A percentile compares a stretch with the other conserved stretches of the same genome.
phyloP scores from a whole-genome alignment of 2,797 vertebrate genomes.

The Prionace glauca region DNA sequence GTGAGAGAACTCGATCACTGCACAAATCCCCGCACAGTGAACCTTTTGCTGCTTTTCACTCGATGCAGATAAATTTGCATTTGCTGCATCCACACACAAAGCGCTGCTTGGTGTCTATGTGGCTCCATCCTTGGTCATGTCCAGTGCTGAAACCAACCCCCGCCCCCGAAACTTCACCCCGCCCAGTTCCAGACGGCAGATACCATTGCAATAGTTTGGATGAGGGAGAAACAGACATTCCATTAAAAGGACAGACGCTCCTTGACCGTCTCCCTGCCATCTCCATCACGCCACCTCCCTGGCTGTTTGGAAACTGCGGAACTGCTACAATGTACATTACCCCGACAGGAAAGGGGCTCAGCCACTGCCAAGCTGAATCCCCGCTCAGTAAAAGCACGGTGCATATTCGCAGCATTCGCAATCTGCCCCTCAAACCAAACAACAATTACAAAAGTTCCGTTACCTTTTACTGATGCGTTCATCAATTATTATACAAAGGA shows the following conservation, averaged over 20 bases:
- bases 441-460: not conserved
- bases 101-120: not conserved
- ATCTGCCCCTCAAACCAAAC: not conserved
- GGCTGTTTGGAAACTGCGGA: not conserved
- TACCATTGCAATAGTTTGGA: not conserved
- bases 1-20: not conserved
- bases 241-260: not conserved
- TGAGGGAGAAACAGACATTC: not conserved
- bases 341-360: too few species aligned
- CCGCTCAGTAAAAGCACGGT: not conserved
- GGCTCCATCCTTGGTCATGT: not conserved
- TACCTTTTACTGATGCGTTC: not conserved
- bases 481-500: not conserved
- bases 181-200: not conserved
- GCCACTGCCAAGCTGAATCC: not conserved
- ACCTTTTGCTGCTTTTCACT: not conserved
- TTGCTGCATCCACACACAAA: not conserved
- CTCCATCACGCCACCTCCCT: not conserved
- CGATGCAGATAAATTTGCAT: not conserved
- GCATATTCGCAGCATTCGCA: not conserved
- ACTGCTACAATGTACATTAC: not conserved
- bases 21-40: not conserved
- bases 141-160: not conserved
- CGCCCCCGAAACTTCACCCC: not conserved
- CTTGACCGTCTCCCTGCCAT: not conserved